Conservation (phyloP, 2,113 vertebrate species). For the Bubalus kerabau region DNA sequence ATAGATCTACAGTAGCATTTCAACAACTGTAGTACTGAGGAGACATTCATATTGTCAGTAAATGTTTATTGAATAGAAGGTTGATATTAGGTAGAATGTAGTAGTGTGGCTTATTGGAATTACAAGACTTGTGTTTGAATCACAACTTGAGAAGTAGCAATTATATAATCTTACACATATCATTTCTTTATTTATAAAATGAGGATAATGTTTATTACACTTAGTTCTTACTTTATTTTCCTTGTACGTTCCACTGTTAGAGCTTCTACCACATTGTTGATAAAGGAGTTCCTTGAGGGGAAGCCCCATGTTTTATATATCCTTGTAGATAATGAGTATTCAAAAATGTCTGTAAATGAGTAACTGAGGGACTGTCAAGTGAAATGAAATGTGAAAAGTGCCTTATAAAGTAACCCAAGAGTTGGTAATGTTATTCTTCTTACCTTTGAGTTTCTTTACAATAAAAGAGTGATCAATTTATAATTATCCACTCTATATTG, state of each 20-base stretch:
- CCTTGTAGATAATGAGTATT: background rate
- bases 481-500: background rate
- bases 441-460: background rate
- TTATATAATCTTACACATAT: background rate
- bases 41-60: background rate
- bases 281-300: background rate
- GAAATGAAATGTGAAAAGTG: background rate
- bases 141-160: background rate
- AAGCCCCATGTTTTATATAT: background rate
- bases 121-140: background rate
- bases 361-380: background rate
- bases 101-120: background rate
- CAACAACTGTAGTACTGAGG: background rate
- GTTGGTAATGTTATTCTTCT: background rate
- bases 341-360: background rate
- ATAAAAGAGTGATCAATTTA: background rate
- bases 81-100: background rate
- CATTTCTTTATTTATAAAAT: constrained; percentile 11
- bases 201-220: background rate
- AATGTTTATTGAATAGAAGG: background rate
- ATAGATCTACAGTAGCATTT: background rate
- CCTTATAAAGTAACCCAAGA: background rate
- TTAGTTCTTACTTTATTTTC: background rate
- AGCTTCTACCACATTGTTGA: background rate
- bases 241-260: background rate